Base-by-base conservation (phyloP, 2,888 invertebrate species). In the Acanthosepion lycidas region DNA sequence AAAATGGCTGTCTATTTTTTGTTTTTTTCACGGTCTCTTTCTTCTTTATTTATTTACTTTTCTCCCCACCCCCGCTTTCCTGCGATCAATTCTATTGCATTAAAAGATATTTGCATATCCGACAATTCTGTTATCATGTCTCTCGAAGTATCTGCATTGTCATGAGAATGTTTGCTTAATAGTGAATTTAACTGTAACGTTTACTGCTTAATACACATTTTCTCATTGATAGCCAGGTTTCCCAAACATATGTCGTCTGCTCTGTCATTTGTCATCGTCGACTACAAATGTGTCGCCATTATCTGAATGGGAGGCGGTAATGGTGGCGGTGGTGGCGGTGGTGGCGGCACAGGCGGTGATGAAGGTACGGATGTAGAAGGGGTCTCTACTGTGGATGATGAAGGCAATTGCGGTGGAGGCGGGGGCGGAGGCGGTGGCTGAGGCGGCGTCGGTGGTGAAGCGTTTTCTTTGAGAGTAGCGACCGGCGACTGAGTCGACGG, bases 211-310 rank as follows among this genome's bases (percentile, higher is more conserved):
- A 42, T 42, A 42, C 42, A 42, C 42, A 42, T 42, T 42, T 42
- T 42, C 42, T 42, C 42, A 2, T 42, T 42, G 42, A 42, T 42
- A 42, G 59, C 23, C 59, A 59, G 59, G 23, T 59, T 23, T 78
- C 78, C n/a, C n/a, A 9, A 78, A 9, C 15, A 15, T 9, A 3
- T 18, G n/a, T 78, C 5, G 9, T 33, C 12, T n/a, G 15, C 78
- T 9, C 20, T 8, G 28, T 9, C 4, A 9, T n/a, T 28, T 28
- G 9, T 15, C 9, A 0, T 0, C 15, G 12, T 15, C n/a, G 18
- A n/a, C 78, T 78, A 78, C 78, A 78, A 33, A n/a, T 78, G 78
- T 78, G 78, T 78, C 33, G 78, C 78, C 78, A 78, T 78, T 3
- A 78, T 78, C 78, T 78, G n/a, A 18, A 78, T 78, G n/a, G 78